Evolutionary conservation across 1,140 invertebrate genomes (phyloP), one percentile per base, ranked within the genome.

Genomic region (Patella vulgata): DNA sequence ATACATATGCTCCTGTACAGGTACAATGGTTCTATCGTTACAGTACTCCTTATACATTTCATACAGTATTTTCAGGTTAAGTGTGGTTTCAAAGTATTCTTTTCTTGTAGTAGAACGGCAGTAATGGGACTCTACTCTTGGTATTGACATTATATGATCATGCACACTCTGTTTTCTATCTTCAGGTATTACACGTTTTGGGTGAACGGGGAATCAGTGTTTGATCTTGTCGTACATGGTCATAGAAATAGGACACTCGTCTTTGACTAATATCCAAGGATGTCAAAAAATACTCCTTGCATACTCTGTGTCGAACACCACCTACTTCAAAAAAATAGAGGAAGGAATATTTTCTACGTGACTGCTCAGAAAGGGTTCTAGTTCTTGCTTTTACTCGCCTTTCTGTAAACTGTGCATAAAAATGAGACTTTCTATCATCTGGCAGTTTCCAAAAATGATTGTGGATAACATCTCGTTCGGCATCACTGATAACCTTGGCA

Each of bases 1-100:
- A 44, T 70, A 70, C n/a, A 61, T 50, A 17, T 48, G 40, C 21
- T 25, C 19, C 39, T 66, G 66, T 12, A 55, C 50, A 28, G 63
- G 52, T 17, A 36, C 23, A 23, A 28, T 44, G 11, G 27, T 42
- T 2, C 47, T 46, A 27, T 47, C 23, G 19, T 27, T 47, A 39
- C 67, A 70, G 14, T 62, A 28, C 17, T 54, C n/a, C 2, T 28
- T 42, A 47, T 66, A 61, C 14, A 51, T 36, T 3, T 60, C 31
- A 43, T 51, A 66, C 50, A 59, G 42, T 39, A 51, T 52, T 1
- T 48, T 25, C 3, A 59, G 9, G 19, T 6, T 25, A 23, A 58
- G 21, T 28, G 17, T 40, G 33, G 23, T 30, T 27, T 25, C 31
- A 25, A 43, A 47, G 46, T 44, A 59, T 53, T 40, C 40, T 50